Conservation (phyloP, 2,797 vertebrate species). For the Loriculus beryllinus region DNA sequence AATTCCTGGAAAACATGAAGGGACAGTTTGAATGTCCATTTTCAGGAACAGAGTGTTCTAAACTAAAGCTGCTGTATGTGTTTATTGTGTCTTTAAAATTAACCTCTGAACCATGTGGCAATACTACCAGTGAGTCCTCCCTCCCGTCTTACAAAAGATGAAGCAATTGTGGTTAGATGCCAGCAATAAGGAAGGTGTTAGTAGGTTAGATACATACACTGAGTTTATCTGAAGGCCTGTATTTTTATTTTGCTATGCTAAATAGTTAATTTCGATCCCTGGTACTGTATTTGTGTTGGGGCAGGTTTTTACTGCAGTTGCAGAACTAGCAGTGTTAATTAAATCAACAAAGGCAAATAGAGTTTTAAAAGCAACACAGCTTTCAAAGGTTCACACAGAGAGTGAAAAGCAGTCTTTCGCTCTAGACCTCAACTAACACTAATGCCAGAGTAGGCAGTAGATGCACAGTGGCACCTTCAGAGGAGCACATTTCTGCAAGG, state of each 20-base stretch:
- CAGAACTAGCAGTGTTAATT: not conserved
- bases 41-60: not conserved
- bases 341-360: not conserved
- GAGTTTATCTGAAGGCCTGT: not conserved
- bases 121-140: not conserved
- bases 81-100: not conserved
- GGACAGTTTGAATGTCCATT: not conserved
- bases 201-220: not conserved
- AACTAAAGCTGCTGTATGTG: not conserved
- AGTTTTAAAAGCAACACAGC: not conserved
- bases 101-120: not conserved
- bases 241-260: not conserved
- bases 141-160: not conserved
- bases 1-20: not conserved
- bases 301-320: not conserved
- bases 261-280: not conserved
- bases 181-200: not conserved
- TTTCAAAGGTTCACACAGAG: not conserved
- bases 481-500: not conserved
- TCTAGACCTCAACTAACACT: not conserved
- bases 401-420: not conserved
- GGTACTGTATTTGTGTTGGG: not conserved
- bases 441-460: not conserved
- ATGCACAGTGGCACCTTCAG: not conserved
- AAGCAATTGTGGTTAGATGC: not conserved